Conservation (phyloP, 2,113 vertebrate species). For the Melanerpes aurifrons region DNA sequence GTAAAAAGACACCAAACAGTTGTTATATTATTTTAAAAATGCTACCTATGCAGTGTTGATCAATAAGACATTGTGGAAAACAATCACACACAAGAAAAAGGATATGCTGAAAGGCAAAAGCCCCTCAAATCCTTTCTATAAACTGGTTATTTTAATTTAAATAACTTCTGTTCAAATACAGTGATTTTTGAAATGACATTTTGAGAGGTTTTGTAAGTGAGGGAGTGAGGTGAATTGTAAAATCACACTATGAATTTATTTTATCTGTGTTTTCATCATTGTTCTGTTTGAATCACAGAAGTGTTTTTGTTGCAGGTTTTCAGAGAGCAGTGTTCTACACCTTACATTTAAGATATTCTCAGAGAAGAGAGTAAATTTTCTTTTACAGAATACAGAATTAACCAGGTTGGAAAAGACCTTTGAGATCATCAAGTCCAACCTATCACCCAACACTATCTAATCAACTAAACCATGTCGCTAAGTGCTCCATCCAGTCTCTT, state of each 20-base stretch:
- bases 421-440: no score
- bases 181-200: conserved; percentile 14
- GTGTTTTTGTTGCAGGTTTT: background rate
- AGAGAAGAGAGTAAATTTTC: background rate
- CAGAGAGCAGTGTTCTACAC: background rate
- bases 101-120: background rate
- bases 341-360: background rate
- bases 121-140: background rate
- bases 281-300: background rate
- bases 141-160: conserved; percentile 9
- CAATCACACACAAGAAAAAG: background rate
- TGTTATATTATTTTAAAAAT: background rate
- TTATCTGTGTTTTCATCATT: background rate
- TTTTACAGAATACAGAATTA: background rate
- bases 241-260: background rate
- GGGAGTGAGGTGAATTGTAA: background rate
- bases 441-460: no score
- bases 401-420: no score
- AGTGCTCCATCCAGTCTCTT: no score
- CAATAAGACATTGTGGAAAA: background rate
- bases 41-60: background rate
- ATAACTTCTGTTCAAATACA: background rate
- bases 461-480: no score
- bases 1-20: background rate
- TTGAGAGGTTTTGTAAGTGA: background rate